Base-by-base conservation (phyloP, 2,888 invertebrate genomes). In the Timandra comae region DNA sequence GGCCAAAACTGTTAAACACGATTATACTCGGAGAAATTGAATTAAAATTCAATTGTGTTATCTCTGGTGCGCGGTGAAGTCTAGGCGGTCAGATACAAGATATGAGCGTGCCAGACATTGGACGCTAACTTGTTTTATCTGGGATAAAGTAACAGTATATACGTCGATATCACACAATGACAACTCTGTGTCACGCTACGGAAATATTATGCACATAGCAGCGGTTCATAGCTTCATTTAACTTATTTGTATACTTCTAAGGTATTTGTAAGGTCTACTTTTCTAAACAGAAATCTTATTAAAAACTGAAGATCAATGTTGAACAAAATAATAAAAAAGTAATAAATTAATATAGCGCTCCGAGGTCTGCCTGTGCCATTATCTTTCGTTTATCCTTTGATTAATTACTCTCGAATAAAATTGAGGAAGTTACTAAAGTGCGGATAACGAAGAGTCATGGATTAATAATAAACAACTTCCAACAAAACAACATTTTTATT, bases 1-100 rank as follows among this genome's bases (percentile, higher is more conserved):
- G 60, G 55, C 53, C 55, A 54, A 67, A 63, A 72, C 69, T 71
- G 62, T 63, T 63, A 69, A 80, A 80, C 63, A 58, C 50, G 59
- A 70, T 81, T 79, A 77, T 63, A 65, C 54, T 51, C 49, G 47
- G 46, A 38, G 43, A 60, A 68, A 78, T 75, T 72, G 59, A 63
- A 71, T 76, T 71, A 66, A 60, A 71, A 64, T 68, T 63, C 56
- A 66, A 68, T 75, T 74, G 52, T 56, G 65, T 62, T 64, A 54
- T 56, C 49, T 56, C 42, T 37, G 38, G 45, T 48, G 41, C 37
- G 41, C 46, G 42, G 48, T 40, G 46, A 50, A 51, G 49, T 53
- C 43, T 46, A 46, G 44, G 42, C 38, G 38, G 46, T 20, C 30
- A 38, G 35, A 38, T 42, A 30, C 31, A 31, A 38, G 29, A 42